Base-by-base conservation (phyloP, 2,888 invertebrate genomes). In the Eilema sororculum region DNA sequence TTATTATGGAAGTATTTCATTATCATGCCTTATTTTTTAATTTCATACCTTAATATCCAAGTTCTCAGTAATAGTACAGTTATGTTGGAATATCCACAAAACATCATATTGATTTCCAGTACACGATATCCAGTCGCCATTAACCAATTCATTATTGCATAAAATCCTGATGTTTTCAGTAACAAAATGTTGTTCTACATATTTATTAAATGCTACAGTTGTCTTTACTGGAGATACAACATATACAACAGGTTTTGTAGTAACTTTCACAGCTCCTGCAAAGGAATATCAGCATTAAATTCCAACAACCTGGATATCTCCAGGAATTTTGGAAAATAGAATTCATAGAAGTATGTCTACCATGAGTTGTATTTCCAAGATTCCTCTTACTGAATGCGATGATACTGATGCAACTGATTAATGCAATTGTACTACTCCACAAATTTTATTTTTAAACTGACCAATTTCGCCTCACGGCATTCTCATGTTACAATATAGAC, bases 181-280 rank as follows among this genome's bases (percentile, higher is more conserved):
- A 46, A 94, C 80, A 82, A 86, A 89, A 20, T 82, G 80, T 70
- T 85, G 70, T 72, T 86, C 80, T 69, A 93, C 89, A 86, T 87
- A 81, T 87, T 93, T 90, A 88, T 90, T 90, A 87, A 93, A 92
- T 81, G 95, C 87, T 80, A 93, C 77, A 16, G 91, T 91, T 6
- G 88, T 85, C 83, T 90, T 93, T 20, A 77, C 78, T 22, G 93
- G 85, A 13, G 90, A 89, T 0, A 94, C 87, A 57, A 86, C 86
- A 71, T 89, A 88, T 12, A 93, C 91, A 1, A 93, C 94, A 61
- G 95, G 76, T 67, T 89, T 83, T 68, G 89, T 91, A 61, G 86
- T 90, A 76, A 90, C 95, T 84, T 95, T 91, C 0, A 93, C 92
- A 74, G 95, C 93, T 72, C 93, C 94, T 91, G 86, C 67, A 81